phyloP scores from a whole-genome alignment of 2,797 vertebrate species.

The Morus bassanus region DNA sequence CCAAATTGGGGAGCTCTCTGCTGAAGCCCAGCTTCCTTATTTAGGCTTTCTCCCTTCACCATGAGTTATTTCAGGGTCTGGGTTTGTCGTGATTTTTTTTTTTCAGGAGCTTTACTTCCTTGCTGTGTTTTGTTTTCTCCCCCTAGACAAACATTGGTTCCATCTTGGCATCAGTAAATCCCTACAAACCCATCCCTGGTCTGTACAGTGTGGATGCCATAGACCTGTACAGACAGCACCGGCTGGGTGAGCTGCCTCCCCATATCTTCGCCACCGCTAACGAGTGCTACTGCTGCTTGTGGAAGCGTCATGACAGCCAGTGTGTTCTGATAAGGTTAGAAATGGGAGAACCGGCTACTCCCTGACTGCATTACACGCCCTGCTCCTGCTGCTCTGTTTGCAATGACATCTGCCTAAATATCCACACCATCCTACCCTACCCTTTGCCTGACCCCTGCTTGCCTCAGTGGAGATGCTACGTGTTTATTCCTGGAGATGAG shows the following conservation, averaged over 20 bases:
- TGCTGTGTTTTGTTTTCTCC: slow-evolving; percentile 40
- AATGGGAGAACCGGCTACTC: background rate
- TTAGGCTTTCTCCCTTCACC: background rate
- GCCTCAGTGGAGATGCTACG: background rate
- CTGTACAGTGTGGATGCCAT: slow-evolving; percentile 83
- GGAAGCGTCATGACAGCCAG: slow-evolving; percentile 93
- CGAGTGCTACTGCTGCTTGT: slow-evolving; percentile 93
- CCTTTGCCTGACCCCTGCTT: background rate
- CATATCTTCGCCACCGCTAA: slow-evolving; percentile 92
- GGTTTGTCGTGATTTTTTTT: background rate
- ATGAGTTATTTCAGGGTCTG: background rate
- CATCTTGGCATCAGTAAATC: slow-evolving; percentile 90
- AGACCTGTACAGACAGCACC: slow-evolving; percentile 85
- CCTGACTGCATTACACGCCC: background rate
- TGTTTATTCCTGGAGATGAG: background rate
- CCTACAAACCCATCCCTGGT: slow-evolving; percentile 85
- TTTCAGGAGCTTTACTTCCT: background rate
- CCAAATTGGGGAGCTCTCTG: background rate
- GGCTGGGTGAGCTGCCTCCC: slow-evolving; percentile 90
- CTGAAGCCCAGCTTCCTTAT: background rate
- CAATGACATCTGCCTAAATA: background rate
- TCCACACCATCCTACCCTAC: background rate
- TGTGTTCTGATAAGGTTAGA: slow-evolving; percentile 91
- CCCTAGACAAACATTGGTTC: slow-evolving; percentile 90
- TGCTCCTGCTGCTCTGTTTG: background rate